Percentiles rank a stretch among this genome's conserved stretches.
Conservation (phyloP, 2,797 vertebrate genomes). For the Valencia hispanica region DNA sequence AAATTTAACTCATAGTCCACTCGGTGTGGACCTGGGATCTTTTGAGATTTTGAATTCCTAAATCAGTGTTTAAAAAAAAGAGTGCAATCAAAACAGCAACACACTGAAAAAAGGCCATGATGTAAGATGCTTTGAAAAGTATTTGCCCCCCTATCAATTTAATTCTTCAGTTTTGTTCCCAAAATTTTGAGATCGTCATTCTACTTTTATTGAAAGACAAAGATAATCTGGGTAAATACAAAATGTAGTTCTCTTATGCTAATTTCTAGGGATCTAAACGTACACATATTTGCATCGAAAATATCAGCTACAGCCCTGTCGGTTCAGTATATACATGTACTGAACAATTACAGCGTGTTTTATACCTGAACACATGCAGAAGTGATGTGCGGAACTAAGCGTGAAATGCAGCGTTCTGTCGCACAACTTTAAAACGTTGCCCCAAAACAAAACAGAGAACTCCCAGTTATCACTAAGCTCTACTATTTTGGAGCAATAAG, state of each 20-base stretch:
- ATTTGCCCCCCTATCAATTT: not conserved
- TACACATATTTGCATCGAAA: not conserved
- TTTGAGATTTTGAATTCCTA: not conserved
- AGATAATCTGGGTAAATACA: not conserved
- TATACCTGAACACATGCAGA: too few relatives aligned
- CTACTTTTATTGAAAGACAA: not conserved
- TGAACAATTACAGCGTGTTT: too few relatives aligned
- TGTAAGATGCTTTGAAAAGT: not conserved
- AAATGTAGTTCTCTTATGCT: not conserved
- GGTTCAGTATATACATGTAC: not conserved
- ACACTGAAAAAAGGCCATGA: too few relatives aligned
- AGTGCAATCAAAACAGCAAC: too few relatives aligned
- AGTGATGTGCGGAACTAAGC: too few relatives aligned
- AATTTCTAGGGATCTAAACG: not conserved
- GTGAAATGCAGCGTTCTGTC: too few relatives aligned
- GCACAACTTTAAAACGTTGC: too few relatives aligned
- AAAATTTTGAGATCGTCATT: not conserved
- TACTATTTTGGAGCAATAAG: too few relatives aligned
- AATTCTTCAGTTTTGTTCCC: not conserved
- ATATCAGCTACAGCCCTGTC: not conserved
- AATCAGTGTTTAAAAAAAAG: not conserved
- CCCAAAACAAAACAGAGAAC: too few relatives aligned
- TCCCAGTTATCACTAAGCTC: too few relatives aligned
- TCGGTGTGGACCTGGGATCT: too few relatives aligned
- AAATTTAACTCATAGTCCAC: too few relatives aligned